Evolutionary conservation across 1,140 invertebrate genomes (phyloP), one percentile per base, ranked within the genome.

Genomic region (Pseudoatta argentina): DNA sequence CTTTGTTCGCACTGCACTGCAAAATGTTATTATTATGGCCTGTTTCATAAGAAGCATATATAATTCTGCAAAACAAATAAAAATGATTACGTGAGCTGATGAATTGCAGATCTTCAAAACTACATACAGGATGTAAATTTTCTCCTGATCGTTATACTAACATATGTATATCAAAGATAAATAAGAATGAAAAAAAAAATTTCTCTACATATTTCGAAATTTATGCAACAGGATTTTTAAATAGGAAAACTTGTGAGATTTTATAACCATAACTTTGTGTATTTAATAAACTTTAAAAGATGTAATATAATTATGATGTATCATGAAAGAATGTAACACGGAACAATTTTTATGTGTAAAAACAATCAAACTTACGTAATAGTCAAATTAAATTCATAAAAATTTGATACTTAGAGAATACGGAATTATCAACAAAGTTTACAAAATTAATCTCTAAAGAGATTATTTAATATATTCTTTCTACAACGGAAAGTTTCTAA

Each of bases 1-100:
- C 12, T 72, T 53, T 59, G 21, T 2, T 59, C 44, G 67, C 5
- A 55, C 6, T 10, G 18, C 21, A 27, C 5, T 6, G 66, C 34
- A 24, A 59, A 78, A 18, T 59, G 14, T 73, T 34, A 16, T 82
- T 73, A 83, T 75, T 75, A 12, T 18, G n/a, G 8, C 18, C 39
- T n/a, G 24, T 83, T 63, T 83, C 79, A 51, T 61, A 63, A 83
- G 39, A 83, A 48, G n/a, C 3, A 24, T n/a, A 14, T 53, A 21
- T 81, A 71, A 81, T 55, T 44, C 24, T 51, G 79, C 55, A 63
- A 63, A 83, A n/a, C 69, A 83, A 83, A 83, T 53, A 61, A 61
- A 82, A 63, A 48, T 2, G 44, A 12, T 75, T 63, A 83, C 69
- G 69, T 51, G n/a, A 83, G 39, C 14, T n/a, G 34, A 59, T 72